Base-by-base conservation (phyloP, 1,140 invertebrate species). In the Calephelis virginiensis region DNA sequence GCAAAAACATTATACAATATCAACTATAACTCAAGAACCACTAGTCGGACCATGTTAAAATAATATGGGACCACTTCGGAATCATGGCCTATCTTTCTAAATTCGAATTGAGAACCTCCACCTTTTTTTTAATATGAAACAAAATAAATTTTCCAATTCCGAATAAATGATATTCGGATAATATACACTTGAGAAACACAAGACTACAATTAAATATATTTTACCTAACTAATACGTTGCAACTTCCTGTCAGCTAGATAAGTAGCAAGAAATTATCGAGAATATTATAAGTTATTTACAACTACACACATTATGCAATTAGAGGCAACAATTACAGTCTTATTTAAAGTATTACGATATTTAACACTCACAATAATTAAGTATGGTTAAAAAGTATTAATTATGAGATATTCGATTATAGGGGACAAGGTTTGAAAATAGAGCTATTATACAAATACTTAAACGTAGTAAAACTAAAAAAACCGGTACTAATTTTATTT, bases 261-360 rank as follows among this genome's bases (percentile, higher is more conserved):
- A 61, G 49, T 68, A 68, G 40, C 45, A 37, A 63, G 50, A 11
- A 28, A 56, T 37, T 45, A 40, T 59, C 49, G 59, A 43, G 40
- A 43, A 5, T 43, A 43, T 43, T 43, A 43, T 43, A 63, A 13
- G 13, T 68, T 46, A 69, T 69, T 60, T 45, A 64, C 67, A 69
- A 68, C 59, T 50, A 68, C 61, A 56, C 40, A 68, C 40, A 40
- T 59, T 64, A 64, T 37, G 46, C 38, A 62, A 13, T 37, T 48
- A 69, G 40, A 69, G 67, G 67, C 67, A 69, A 64, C 67, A 61
- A 59, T 64, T 69, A 69, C 67, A 69, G 67, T 69, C 67, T 69
- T 64, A 69, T 64, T 64, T 64, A 62, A 64, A 53, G 61, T 49
- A 61, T 61, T 63, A 64, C 38, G 63, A 64, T 64, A 64, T 59